phyloP scores from a whole-genome alignment of 2,113 vertebrate species.

The Solea solea region DNA sequence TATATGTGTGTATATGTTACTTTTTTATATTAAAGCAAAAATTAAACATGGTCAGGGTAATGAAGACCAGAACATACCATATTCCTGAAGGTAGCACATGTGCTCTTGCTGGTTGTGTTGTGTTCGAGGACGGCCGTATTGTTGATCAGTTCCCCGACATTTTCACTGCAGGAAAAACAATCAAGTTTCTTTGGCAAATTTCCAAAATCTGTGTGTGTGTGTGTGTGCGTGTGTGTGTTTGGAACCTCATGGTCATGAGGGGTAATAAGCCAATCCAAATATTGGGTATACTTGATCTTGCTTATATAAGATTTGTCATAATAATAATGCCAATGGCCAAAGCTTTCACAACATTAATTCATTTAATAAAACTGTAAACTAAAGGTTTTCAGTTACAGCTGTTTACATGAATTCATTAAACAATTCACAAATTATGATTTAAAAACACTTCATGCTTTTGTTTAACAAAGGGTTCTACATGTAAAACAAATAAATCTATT shows the following conservation, averaged over 20 bases:
- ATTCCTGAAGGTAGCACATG: constrained; percentile 92
- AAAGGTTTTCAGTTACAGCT: too few species aligned
- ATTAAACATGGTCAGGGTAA: not conserved
- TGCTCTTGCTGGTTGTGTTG: constrained; percentile 86
- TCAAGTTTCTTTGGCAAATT: not conserved
- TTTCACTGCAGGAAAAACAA: constrained; percentile 83
- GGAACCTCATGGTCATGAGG: too few species aligned
- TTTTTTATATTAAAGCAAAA: not conserved
- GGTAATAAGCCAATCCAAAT: too few species aligned
- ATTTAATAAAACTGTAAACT: too few species aligned
- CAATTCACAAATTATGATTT: too few species aligned
- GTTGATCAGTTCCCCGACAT: constrained; percentile 93
- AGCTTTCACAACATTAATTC: too few species aligned
- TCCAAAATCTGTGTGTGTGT: not conserved
- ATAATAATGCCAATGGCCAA: too few species aligned
- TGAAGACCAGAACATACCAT: constrained; percentile 82
- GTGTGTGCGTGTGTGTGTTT: not conserved
- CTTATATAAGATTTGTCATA: too few species aligned
- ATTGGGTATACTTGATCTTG: too few species aligned
- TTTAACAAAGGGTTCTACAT: not conserved
- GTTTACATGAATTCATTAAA: too few species aligned
- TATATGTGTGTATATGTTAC: not conserved
- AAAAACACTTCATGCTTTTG: not conserved
- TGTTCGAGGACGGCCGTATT: constrained; percentile 89
- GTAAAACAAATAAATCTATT: too few species aligned